Evolutionary conservation across 2,888 invertebrate species (phyloP).

Genomic region (Drosophila mayaguana): DNA sequence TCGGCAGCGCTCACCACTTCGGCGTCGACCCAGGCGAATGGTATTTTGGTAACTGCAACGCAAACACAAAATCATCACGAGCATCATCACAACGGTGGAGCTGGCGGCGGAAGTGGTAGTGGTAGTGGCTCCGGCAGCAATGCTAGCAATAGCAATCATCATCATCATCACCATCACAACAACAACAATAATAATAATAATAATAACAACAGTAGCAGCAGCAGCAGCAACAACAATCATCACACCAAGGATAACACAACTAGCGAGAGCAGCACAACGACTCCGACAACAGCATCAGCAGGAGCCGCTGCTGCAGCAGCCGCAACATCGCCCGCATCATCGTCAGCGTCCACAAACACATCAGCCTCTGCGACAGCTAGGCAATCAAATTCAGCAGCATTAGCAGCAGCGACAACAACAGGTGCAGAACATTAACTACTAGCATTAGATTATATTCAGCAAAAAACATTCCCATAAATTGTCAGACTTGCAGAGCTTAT

Average conservation of each 20-base stretch:
- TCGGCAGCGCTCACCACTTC: constrained; percentile 39
- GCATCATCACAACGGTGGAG: constrained; percentile 68
- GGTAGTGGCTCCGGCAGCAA: constrained; percentile 50
- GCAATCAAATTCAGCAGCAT: constrained; percentile 58
- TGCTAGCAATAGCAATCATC: constrained; percentile 76
- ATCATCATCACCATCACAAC: constrained; percentile 59
- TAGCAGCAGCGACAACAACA: constrained; percentile 64
- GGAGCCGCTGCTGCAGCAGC: constrained; percentile 37
- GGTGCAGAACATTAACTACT: constrained; percentile 46
- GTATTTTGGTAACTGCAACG: constrained; percentile 69
- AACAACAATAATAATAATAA: constrained; percentile 21
- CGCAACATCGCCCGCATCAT: constrained; percentile 35
- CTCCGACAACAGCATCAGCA: constrained; percentile 31
- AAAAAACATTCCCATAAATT: not conserved
- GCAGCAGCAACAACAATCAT: constrained; percentile 40
- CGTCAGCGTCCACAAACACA: constrained; percentile 53
- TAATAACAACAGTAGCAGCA: not conserved
- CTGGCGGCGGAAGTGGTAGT: constrained; percentile 52
- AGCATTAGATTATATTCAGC: constrained; percentile 8
- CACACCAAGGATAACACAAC: constrained; percentile 50
- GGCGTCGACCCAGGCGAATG: constrained; percentile 68
- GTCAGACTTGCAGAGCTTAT: not conserved
- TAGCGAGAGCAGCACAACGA: constrained; percentile 30
- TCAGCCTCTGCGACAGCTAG: constrained; percentile 45
- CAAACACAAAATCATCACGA: constrained; percentile 79